Conservation (phyloP, 2,113 vertebrate species). For the Sterna hirundo region DNA sequence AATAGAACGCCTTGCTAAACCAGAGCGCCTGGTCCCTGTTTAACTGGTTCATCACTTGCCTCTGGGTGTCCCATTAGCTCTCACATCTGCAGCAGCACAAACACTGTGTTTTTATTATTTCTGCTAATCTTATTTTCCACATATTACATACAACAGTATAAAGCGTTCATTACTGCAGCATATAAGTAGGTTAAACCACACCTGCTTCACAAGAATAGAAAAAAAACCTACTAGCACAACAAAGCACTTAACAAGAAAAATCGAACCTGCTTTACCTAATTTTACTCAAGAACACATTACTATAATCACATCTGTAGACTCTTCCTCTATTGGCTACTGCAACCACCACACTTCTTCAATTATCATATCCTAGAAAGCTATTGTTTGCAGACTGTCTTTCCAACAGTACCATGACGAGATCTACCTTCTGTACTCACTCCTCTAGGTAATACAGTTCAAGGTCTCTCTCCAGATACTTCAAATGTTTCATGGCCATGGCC, state of each 20-base stretch:
- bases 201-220: neutral
- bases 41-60: constrained; percentile 40
- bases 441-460: neutral
- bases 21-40: constrained; percentile 12
- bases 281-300: neutral
- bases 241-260: neutral
- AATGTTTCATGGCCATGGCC: neutral
- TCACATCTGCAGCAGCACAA: constrained; percentile 8
- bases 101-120: neutral
- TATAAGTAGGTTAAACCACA: neutral
- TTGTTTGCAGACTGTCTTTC: neutral
- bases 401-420: neutral
- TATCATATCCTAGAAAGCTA: neutral
- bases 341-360: neutral
- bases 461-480: neutral
- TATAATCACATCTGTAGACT: neutral
- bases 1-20: constrained; percentile 34
- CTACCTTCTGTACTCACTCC: neutral
- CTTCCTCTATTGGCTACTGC: neutral
- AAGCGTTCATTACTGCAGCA: neutral
- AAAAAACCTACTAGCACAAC: neutral
- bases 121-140: neutral
- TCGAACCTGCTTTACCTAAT: neutral
- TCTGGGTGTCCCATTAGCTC: neutral
- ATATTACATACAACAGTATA: neutral